phyloP scores from a whole-genome alignment of 2,797 vertebrate genomes.

The Capromys pilorides region DNA sequence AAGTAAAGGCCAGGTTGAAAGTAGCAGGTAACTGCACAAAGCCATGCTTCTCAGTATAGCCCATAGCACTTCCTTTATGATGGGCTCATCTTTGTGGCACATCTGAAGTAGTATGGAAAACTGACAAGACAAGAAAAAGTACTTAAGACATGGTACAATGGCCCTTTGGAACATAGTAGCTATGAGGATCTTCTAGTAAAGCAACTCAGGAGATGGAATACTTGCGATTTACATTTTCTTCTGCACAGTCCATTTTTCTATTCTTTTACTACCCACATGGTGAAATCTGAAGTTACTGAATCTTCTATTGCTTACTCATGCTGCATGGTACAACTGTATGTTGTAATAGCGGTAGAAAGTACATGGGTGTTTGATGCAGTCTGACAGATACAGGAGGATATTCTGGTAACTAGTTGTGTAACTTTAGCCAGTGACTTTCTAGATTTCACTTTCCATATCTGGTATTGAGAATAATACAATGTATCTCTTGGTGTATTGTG shows the following conservation, averaged over 20 bases:
- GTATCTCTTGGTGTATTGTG: constrained; percentile 8
- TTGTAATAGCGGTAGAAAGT: background rate
- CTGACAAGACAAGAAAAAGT: background rate
- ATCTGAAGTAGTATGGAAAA: background rate
- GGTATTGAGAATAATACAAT: background rate
- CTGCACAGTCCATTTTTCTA: background rate
- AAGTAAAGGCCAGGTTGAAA: background rate
- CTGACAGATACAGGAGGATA: constrained; percentile 31
- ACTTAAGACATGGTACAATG: background rate
- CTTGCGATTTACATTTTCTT: constrained; percentile 21
- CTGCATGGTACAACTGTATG: background rate
- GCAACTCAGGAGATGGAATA: background rate
- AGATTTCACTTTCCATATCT: constrained; percentile 55
- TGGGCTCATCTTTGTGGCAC: background rate
- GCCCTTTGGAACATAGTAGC: background rate
- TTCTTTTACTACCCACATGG: background rate
- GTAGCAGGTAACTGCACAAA: background rate
- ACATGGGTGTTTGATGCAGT: background rate
- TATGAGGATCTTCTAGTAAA: background rate
- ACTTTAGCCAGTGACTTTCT: constrained; percentile 44
- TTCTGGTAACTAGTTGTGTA: background rate
- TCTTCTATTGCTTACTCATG: constrained; percentile 11
- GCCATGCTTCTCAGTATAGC: background rate
- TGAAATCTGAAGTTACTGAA: constrained; percentile 27
- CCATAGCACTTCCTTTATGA: background rate